A percentile compares a stretch with the other conserved stretches of the same genome.
phyloP scores from a whole-genome alignment of 1,140 invertebrate species.

The Helicoverpa zea region DNA sequence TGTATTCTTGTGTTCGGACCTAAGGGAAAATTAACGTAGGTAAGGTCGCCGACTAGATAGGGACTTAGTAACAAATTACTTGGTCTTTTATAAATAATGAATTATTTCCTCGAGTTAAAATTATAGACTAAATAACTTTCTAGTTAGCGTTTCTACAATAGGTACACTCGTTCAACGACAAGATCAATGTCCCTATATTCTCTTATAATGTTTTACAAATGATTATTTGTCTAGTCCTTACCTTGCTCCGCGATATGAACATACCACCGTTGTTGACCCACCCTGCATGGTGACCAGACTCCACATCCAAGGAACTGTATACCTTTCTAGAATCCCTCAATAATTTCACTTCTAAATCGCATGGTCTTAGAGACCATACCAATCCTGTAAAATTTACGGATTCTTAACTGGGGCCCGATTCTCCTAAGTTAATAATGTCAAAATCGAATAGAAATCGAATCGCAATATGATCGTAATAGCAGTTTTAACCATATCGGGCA shows the following conservation, averaged over 20 bases:
- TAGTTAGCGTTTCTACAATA: too few relatives aligned
- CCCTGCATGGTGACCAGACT: slow-evolving; percentile 93
- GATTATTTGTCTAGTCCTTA: slow-evolving; percentile 61
- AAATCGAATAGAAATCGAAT: too few relatives aligned
- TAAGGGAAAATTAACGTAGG: slow-evolving; percentile 67
- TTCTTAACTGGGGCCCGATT: neutral
- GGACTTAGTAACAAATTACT: neutral
- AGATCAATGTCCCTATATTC: too few relatives aligned
- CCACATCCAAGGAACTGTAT: slow-evolving; percentile 90
- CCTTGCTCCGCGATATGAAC: slow-evolving; percentile 93
- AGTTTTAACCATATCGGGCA: too few relatives aligned
- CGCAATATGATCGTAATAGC: too few relatives aligned
- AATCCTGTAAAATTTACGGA: slow-evolving; percentile 86
- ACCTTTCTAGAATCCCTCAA: slow-evolving; percentile 90
- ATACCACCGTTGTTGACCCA: slow-evolving; percentile 96
- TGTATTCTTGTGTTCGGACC: slow-evolving; percentile 94
- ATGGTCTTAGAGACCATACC: slow-evolving; percentile 93
- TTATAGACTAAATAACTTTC: too few relatives aligned
- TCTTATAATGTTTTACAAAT: too few relatives aligned
- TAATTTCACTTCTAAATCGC: slow-evolving; percentile 93
- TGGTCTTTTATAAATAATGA: neutral
- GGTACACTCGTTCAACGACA: too few relatives aligned
- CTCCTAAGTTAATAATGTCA: too few relatives aligned
- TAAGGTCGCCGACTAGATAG: neutral
- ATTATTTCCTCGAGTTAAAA: too few relatives aligned